These are phyloP conservation scores for Pyrrhia umbra DNA, from an alignment of 2,888 invertebrate species.

Conservation along the genomic window DNA sequence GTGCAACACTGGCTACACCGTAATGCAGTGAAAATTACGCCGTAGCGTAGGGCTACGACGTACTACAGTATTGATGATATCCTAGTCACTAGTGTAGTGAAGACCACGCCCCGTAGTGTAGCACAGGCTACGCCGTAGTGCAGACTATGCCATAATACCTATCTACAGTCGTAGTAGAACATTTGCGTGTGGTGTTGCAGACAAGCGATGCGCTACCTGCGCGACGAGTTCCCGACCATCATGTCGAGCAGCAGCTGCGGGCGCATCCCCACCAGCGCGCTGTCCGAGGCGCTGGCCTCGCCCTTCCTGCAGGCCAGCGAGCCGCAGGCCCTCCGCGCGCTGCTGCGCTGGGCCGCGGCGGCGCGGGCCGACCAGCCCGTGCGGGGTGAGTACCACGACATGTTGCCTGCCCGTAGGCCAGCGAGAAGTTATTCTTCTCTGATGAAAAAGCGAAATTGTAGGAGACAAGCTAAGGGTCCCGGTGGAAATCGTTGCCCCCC, in stretches of 20 bases:
- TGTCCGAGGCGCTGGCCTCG: conserved; percentile 93
- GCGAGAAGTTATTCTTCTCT: too few relatives aligned
- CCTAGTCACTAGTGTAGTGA: too few relatives aligned
- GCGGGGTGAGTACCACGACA: conserved; percentile 35
- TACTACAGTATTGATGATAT: not conserved
- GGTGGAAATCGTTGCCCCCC: too few relatives aligned
- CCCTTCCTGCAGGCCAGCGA: conserved; percentile 94
- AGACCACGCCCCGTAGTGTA: too few relatives aligned
- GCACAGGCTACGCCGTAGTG: not conserved
- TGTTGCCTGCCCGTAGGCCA: too few relatives aligned
- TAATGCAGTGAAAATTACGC: not conserved
- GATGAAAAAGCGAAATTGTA: too few relatives aligned
- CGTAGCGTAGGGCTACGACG: not conserved
- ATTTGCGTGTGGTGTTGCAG: conserved; percentile 72
- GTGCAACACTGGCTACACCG: not conserved
- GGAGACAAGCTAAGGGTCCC: too few relatives aligned
- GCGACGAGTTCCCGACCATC: conserved; percentile 97
- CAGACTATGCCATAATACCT: too few relatives aligned
- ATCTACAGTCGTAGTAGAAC: too few relatives aligned
- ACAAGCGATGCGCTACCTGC: conserved; percentile 96
- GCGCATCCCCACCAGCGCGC: conserved; percentile 92
- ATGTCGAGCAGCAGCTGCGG: conserved; percentile 94
- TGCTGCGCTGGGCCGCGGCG: conserved; percentile 79
- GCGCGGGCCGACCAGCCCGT: conserved; percentile 58
- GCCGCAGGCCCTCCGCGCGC: conserved; percentile 94